Base-by-base conservation (phyloP, 2,113 vertebrate species). In the Xiphophorus couchianus region DNA sequence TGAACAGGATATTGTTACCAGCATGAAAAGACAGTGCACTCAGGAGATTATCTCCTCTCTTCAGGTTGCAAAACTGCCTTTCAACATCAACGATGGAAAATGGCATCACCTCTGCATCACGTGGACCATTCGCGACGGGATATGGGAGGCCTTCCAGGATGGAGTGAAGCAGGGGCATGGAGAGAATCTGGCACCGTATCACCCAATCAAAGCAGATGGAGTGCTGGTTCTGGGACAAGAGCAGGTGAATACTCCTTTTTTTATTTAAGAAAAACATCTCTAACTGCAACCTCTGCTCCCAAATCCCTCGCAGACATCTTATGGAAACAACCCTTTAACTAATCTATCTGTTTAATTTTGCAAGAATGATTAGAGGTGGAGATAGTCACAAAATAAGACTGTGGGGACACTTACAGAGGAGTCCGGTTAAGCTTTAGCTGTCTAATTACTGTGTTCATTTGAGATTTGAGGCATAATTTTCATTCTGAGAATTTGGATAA, bases 71-170 rank as follows among this genome's bases (percentile, higher is more conserved):
- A 98, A 98, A 86, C 85, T 99, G 77, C 98, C 98, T 8, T 98
- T 99, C 10, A 86, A 95, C 37, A 97, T 99, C 89, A 98, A 97
- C 0, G 97, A 99, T 0, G 97, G 97, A 8, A 98, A 98, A 73
- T 99, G 97, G 97, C 98, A 99, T 88, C 97, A 99, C 87, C 97
- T 99, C 84, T 98, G 97, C 9, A 90, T 99, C 85, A 96, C 97
- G 28, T 99, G 98, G 98, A 99, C 97, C 78, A 99, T 97, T 0
- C 94, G 98, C 7, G 98, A 99, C 0, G 98, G 98, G 0, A 94
- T 99, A 84, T 99, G 98, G 98, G 97, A 99, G 76, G 98, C 98
- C 71, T 99, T 96, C 90, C 97, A 99, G 92, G 97, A 99, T 0
- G 98, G 97, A 17, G 95, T 96, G 4, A 93, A 96, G 93, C 93